Evolutionary conservation across 2,888 invertebrate species (phyloP).

Genomic region (Leucania comma): DNA sequence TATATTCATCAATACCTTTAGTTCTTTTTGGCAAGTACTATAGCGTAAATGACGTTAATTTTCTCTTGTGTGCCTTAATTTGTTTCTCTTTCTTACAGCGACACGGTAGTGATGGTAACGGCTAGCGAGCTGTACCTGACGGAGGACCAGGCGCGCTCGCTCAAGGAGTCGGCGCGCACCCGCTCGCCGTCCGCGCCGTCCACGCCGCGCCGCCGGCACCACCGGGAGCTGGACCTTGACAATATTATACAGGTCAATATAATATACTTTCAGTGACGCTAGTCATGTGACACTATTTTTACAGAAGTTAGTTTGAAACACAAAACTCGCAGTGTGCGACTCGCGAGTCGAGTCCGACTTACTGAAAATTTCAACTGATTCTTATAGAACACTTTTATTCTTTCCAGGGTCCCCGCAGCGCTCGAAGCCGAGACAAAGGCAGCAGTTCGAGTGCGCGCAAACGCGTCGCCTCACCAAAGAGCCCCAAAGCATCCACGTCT

Average conservation of each 20-base stretch:
- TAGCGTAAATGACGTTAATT: too few relatives aligned
- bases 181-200: constrained; percentile 78
- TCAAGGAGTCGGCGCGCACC: constrained; percentile 80
- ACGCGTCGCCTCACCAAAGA: constrained; percentile 85
- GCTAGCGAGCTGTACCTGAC: constrained; percentile 90
- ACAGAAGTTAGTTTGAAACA: too few relatives aligned
- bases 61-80: too few relatives aligned
- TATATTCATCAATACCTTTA: too few relatives aligned
- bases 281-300: neutral
- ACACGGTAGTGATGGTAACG: constrained; percentile 87
- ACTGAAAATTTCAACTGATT: too few relatives aligned
- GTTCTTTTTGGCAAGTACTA: too few relatives aligned
- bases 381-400: neutral
- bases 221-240: constrained; percentile 85
- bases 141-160: constrained; percentile 89
- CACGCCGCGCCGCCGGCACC: constrained; percentile 82
- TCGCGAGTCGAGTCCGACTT: too few relatives aligned
- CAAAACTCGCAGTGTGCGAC: too few relatives aligned
- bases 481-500: constrained; percentile 89
- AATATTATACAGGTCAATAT: constrained; percentile 84
- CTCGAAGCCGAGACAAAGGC: constrained; percentile 84
- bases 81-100: constrained; percentile 70
- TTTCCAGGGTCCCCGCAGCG: constrained; percentile 84
- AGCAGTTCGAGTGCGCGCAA: constrained; percentile 81
- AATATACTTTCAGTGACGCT: neutral